Percentiles rank a stretch among this genome's conserved stretches.
These are phyloP conservation scores for Strigops habroptila DNA, from an alignment of 2,113 vertebrate genomes.

Conservation along the genomic window DNA sequence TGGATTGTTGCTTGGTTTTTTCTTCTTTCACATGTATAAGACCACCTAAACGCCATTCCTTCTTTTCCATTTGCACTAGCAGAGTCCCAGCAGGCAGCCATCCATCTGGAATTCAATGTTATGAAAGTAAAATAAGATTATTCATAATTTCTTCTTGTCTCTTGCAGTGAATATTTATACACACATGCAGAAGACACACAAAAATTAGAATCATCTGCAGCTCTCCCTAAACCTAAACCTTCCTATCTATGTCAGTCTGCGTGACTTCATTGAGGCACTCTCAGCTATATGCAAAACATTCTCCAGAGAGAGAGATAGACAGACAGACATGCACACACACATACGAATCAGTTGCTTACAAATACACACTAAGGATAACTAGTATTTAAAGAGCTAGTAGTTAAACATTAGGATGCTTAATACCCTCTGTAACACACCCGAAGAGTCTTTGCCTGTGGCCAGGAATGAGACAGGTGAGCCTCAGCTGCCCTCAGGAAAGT, in stretches of 20 bases:
- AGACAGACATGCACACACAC: accelerated
- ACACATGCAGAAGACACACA: not conserved
- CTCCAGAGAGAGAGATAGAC: not conserved
- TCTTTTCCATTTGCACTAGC: not conserved
- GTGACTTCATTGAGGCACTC: not conserved
- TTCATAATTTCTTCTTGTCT: not conserved
- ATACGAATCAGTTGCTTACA: not conserved
- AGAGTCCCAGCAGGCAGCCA: not conserved
- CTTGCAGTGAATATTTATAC: not conserved
- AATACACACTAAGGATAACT: not conserved
- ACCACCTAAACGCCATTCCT: not conserved
- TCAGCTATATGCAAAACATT: not conserved
- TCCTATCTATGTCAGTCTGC: not conserved
- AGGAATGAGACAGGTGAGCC: not conserved
- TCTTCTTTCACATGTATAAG: not conserved
- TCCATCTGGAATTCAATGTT: not conserved
- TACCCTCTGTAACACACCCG: not conserved
- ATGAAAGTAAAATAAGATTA: not conserved
- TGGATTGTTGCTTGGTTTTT: not conserved
- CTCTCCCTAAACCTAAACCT: not conserved
- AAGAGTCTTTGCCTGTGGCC: not conserved
- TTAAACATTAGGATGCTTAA: not conserved
- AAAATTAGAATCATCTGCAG: not conserved
- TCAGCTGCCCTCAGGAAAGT: not conserved
- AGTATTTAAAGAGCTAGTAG: not conserved